Percentiles rank a stretch among this genome's conserved stretches.
phyloP scores from a whole-genome alignment of 2,797 vertebrate genomes.

The Muraenolepis orangiensis region DNA sequence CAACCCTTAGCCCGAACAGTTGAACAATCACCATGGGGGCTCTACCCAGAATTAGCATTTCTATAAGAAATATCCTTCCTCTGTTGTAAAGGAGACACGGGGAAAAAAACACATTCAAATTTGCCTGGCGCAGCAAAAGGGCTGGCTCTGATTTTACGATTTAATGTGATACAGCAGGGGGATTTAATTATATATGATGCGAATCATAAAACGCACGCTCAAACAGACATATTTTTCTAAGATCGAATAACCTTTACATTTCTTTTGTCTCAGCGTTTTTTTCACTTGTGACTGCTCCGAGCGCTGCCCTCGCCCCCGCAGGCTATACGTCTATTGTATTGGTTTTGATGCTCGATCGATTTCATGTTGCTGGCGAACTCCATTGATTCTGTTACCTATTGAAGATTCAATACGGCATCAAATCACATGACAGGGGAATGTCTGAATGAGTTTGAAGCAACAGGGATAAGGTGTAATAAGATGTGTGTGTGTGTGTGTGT shows the following conservation, averaged over 20 bases:
- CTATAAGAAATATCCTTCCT: slow-evolving; percentile 6
- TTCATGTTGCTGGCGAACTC: neutral
- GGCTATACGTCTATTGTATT: slow-evolving; percentile 3
- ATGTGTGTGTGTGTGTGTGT: neutral
- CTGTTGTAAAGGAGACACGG: slow-evolving; percentile 38
- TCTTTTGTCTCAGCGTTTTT: slow-evolving; percentile 43
- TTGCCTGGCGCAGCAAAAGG: slow-evolving; percentile 52
- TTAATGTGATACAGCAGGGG: slow-evolving; percentile 50
- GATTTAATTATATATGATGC: slow-evolving; percentile 62
- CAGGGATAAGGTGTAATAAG: neutral
- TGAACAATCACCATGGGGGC: slow-evolving; percentile 17
- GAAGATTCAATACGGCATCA: neutral
- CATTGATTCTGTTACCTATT: neutral
- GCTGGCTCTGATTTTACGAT: slow-evolving; percentile 41
- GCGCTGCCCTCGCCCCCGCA: too few relatives aligned
- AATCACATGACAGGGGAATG: neutral
- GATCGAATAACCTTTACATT: slow-evolving; percentile 55
- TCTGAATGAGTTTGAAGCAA: neutral
- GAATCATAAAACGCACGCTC: slow-evolving; percentile 55
- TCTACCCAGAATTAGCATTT: slow-evolving; percentile 7
- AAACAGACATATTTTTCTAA: slow-evolving; percentile 49
- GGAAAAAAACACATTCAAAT: slow-evolving; percentile 48
- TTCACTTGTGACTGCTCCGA: slow-evolving; percentile 13
- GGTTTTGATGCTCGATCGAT: neutral
- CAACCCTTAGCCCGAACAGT: slow-evolving; percentile 6